A percentile compares a stretch with the other conserved stretches of the same genome.
These are phyloP conservation scores for Pitta sordida DNA, from an alignment of 2,113 vertebrate genomes.

Conservation along the genomic window DNA sequence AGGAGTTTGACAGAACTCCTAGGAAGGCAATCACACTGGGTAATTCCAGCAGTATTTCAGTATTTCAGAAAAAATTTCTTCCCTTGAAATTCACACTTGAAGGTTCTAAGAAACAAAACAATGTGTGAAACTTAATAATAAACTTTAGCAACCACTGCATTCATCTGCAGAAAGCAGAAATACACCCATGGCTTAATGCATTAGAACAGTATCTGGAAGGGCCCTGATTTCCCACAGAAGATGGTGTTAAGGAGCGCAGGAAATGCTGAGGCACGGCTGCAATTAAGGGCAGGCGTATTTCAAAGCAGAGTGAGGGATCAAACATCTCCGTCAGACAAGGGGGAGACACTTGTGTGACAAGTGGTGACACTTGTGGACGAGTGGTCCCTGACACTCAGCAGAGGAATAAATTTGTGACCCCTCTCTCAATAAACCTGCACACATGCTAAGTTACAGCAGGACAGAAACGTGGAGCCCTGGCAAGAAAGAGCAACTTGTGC, in stretches of 20 bases:
- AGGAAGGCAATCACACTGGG: background rate
- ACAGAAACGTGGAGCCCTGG: background rate
- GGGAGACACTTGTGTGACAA: too few relatives aligned
- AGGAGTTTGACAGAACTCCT: background rate
- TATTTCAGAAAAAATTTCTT: background rate
- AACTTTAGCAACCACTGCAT: background rate
- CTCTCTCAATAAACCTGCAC: background rate
- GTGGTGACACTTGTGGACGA: background rate
- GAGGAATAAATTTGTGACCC: background rate
- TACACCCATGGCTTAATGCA: background rate
- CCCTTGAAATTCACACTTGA: background rate
- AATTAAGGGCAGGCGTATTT: background rate
- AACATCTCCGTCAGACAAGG: background rate
- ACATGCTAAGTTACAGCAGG: accelerated
- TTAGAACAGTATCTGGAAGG: background rate
- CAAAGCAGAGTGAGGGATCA: background rate
- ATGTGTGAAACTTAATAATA: background rate
- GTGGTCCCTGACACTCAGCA: background rate
- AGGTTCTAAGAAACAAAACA: background rate
- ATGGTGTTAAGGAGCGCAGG: background rate
- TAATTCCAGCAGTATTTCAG: background rate
- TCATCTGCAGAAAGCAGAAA: conserved; percentile 6
- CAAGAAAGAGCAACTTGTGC: background rate
- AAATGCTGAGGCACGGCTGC: background rate
- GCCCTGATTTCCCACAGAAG: background rate